These are phyloP conservation scores for Caretta caretta DNA, from an alignment of 2,113 vertebrate genomes.

Conservation along the genomic window DNA sequence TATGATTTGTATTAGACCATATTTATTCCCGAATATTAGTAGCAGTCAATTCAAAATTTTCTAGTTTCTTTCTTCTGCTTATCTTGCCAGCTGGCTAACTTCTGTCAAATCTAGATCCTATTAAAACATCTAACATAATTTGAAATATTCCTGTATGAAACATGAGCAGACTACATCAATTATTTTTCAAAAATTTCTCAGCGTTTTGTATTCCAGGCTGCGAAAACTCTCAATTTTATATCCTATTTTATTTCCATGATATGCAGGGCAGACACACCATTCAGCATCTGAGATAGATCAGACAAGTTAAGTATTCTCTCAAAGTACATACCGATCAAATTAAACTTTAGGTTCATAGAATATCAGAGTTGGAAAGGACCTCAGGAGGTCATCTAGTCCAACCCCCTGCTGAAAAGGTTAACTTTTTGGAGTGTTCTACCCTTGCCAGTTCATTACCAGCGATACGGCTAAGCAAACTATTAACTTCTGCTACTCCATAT, in stretches of 20 bases:
- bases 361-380: no score
- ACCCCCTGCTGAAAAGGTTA: not conserved
- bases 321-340: conserved; percentile 38
- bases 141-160: conserved; percentile 35
- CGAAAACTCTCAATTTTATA: not conserved
- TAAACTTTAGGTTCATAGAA: not conserved
- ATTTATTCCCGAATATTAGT: conserved; percentile 10
- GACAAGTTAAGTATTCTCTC: not conserved
- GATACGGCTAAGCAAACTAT: conserved; percentile 46
- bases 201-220: conserved; percentile 29
- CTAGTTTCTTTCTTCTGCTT: not conserved
- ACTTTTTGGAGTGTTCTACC: conserved; percentile 20
- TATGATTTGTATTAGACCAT: not conserved
- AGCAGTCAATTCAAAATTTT: conserved; percentile 3
- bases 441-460: conserved; percentile 57
- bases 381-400: no score
- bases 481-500: conserved; percentile 50
- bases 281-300: not conserved
- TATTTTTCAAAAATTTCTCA: conserved; percentile 17
- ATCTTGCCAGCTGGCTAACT: conserved; percentile 30
- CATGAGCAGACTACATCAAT: conserved; percentile 28
- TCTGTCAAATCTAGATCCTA: conserved; percentile 1
- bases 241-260: not conserved
- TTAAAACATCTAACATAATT: conserved; percentile 52
- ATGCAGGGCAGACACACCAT: conserved; percentile 26